Base-by-base conservation (phyloP, 2,113 vertebrate species). In the Daphoenositta chrysoptera region DNA sequence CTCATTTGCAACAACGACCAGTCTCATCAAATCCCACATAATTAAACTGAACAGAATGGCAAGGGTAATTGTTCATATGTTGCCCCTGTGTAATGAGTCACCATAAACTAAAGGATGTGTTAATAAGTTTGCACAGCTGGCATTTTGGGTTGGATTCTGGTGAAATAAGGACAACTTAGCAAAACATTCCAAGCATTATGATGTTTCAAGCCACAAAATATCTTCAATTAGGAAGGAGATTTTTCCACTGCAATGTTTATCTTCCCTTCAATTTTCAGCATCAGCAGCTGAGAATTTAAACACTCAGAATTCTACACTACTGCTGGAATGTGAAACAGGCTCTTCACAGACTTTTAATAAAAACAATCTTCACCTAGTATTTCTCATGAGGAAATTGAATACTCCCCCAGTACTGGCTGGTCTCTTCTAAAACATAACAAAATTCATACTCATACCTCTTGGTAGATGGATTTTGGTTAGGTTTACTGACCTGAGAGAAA, bases 111-210 rank as follows among this genome's bases (percentile, higher is more conserved):
- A 90, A 96, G 40, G 57, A 93, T 93, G 70, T 45, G 61, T 51
- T 94, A 95, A 87, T 94, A 93, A 91, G 61, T 95, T 83, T 90
- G 73, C 85, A 76, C 96, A 97, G 94, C 78, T 94, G 90, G 90
- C 57, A 93, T 87, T 88, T 93, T 10, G 75, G 61, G 31, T 37
- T 94, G 57, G 45, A 90, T 95, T 47, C 70, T 92, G 53, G 21
- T 27, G 92, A 83, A 94, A 76, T 64, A 89, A 95, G 33, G 61
- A 71, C 37, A 79, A 11, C 19, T 85, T 90, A 91, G 61, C 13
- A 64, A 90, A 94, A 71, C 33, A 37, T 87, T 79, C 26, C 30
- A 71, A 71, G 24, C 5, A 37, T 64, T 64, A 71, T 35, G 39
- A 50, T 84, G 27, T 48, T 87, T 94, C 85, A 83, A 91, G 42